Evolutionary conservation across 2,888 invertebrate genomes (phyloP), one percentile per base, ranked within the genome.

Genomic region (Lasioglossum marginatum): DNA sequence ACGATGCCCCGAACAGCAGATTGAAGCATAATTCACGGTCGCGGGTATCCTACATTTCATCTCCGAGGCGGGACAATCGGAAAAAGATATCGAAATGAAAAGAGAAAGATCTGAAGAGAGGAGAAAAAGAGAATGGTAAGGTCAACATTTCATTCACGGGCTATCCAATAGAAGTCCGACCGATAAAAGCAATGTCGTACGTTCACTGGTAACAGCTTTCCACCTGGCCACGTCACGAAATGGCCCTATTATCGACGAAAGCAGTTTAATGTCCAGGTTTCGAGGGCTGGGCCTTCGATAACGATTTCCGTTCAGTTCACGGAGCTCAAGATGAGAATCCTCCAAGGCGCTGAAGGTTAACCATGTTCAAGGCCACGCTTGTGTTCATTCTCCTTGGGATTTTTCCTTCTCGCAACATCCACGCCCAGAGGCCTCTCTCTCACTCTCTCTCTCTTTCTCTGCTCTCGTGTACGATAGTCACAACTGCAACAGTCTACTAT

Each of bases 251-350:
- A 85, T 81, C 85, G 77, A 74, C 73, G 86, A 85, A 80, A 79
- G 76, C 81, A 86, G 86, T 85, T 81, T 75, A 86, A 86, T 52
- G 70, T 37, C 70, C 70, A 16, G 60, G 66, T 40, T 78, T 66
- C 71, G 71, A 77, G 72, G 76, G 86, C 60, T 48, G 75, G 77
- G 52, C 87, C 48, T 43, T 71, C 77, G 81, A 86, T 86, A 86
- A 86, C 86, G 77, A 86, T 86, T 86, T 86, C 86, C 86, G 86
- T 74, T 81, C 86, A 71, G 86, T 78, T 77, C 68, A 52, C 4
- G 37, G 79, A 63, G 27, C 63, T 45, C 74, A n/a, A 71, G 77
- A 86, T 78, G 86, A 86, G 86, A 86, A 81, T 86, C 86, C 31
- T 75, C 43, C 31, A 71, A 52, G 57, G 16, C 77, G 71, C 1